Evolutionary conservation across 2,888 invertebrate species (phyloP), one percentile per base, ranked within the genome.

Genomic region (Eupithecia dodoneata): DNA sequence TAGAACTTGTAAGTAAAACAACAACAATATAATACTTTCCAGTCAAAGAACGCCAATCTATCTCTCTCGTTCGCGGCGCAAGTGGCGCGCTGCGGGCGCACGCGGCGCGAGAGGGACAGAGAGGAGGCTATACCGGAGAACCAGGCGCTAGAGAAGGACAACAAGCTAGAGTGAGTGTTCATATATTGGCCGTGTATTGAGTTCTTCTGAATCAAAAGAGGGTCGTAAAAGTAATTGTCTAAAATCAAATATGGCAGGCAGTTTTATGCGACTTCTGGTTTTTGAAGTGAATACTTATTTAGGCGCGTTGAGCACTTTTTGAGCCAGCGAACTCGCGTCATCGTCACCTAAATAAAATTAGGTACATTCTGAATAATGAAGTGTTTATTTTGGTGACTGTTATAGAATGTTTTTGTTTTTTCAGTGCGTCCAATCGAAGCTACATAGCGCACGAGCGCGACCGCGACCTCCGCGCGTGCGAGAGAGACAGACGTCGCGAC

Each of bases 61-160:
- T 97, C 97, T 15, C 96, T 99, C 87, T 98, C 98, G 72, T 99
- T 99, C 92, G 98, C 98, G 3, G 98, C 99, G 91, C 98, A 99
- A 94, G 96, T 99, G 74, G 98, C 99, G 82, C 97, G 98, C 81
- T 97, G 98, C 89, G 97, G 97, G 0, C 95, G 97, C 79, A 0
- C 95, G 97, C 78, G 96, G 87, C 91, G 94, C 97, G 63, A 96
- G 97, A 0, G 93, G 78, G 88, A 90, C 96, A 96, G 90, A 78
- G 89, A 89, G 77, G 87, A 83, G 73, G 82, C 87, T 45, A 91
- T 92, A 84, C 93, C 92, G 0, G 94, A 94, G 81, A 87, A 93
- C 73, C 88, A 87, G 0, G 91, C 85, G 0, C 83, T 90, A 0
- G 93, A 93, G 59, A 90, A 92, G 73, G 94, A 94, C 70, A 70